Evolutionary conservation across 2,797 vertebrate species (phyloP).

Genomic region (Nyctalus aviator): DNA sequence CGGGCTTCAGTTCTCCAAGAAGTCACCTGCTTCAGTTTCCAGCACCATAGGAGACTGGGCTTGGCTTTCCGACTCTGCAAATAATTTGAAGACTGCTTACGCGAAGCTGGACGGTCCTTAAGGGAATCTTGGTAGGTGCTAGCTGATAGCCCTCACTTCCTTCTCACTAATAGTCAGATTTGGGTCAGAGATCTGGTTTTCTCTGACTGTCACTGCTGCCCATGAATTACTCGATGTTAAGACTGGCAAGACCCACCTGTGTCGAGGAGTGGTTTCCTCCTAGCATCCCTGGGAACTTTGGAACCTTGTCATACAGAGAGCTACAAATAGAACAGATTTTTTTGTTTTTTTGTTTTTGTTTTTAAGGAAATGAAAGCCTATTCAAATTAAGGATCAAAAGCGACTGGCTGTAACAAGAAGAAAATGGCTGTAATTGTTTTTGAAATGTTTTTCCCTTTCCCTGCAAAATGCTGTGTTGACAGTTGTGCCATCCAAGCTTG

Average conservation of each 20-base stretch:
- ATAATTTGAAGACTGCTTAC: slow-evolving; percentile 15
- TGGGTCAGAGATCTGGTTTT: neutral
- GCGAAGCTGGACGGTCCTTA: neutral
- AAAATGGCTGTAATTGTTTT: slow-evolving; percentile 59
- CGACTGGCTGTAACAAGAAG: slow-evolving; percentile 39
- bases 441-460: slow-evolving; percentile 58
- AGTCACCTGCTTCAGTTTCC: neutral
- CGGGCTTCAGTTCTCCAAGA: neutral
- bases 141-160: neutral
- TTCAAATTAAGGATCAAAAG: slow-evolving; percentile 51
- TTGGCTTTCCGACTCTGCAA: neutral
- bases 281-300: neutral
- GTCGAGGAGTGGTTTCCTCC: slow-evolving; percentile 37
- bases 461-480: slow-evolving; percentile 50
- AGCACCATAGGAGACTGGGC: neutral
- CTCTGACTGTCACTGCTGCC: neutral
- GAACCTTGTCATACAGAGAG: slow-evolving; percentile 59
- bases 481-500: neutral
- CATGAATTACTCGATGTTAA: slow-evolving; percentile 54
- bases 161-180: neutral
- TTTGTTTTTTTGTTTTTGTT: neutral
- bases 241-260: slow-evolving; percentile 26
- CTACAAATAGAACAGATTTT: slow-evolving; percentile 50
- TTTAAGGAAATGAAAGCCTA: slow-evolving; percentile 54
- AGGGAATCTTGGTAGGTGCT: neutral